phyloP scores from a whole-genome alignment of 2,888 invertebrate genomes.

The Reticulitermes lucifugus region DNA sequence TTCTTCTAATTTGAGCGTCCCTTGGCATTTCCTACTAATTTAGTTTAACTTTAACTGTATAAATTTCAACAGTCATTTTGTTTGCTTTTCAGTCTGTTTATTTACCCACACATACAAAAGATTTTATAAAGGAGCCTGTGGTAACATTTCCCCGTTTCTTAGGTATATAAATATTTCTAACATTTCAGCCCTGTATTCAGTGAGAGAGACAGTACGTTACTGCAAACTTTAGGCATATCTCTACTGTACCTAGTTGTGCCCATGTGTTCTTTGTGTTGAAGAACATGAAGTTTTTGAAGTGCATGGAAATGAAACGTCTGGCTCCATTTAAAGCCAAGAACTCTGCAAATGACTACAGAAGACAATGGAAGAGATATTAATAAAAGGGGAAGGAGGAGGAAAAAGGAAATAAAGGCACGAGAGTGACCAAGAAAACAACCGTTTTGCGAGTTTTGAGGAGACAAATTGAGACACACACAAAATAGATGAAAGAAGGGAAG shows the following conservation, averaged over 20 bases:
- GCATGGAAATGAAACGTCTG: background rate
- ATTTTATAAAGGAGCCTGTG: background rate
- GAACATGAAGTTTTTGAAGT: background rate
- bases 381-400: background rate
- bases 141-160: background rate
- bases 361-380: conserved; percentile 6
- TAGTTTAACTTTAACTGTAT: no score
- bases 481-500: conserved; percentile 14
- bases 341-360: conserved; percentile 8
- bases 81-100: no score
- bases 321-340: background rate
- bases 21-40: no score
- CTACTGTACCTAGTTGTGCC: background rate
- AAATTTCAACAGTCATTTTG: no score
- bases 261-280: background rate
- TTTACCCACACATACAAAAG: no score
- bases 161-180: background rate
- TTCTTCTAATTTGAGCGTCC: no score
- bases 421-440: conserved; percentile 14
- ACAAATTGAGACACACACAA: conserved; percentile 31
- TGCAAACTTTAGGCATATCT: background rate
- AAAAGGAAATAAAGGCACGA: background rate
- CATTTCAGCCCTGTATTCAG: background rate
- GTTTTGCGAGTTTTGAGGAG: conserved; percentile 10
- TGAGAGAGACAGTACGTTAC: background rate